phyloP scores from a whole-genome alignment of 2,797 vertebrate genomes.

The Accipiter minullus region DNA sequence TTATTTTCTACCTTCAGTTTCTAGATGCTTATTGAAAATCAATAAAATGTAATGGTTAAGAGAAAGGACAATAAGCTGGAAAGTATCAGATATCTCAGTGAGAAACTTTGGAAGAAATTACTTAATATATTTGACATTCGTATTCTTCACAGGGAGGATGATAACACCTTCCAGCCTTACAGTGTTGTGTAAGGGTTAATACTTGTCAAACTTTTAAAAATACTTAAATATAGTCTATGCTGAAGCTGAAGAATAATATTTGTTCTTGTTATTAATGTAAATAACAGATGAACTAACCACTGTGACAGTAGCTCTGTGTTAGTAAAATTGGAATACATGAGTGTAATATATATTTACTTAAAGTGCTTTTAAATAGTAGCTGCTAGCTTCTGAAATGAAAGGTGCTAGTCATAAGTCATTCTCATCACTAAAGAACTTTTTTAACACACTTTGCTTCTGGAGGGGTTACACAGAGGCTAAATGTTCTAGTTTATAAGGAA shows the following conservation, averaged over 20 bases:
- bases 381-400: background rate
- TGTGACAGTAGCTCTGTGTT: background rate
- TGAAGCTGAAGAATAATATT: background rate
- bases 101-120: background rate
- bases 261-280: background rate
- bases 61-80: background rate
- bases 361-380: background rate
- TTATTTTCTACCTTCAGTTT: background rate
- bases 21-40: background rate
- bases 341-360: background rate
- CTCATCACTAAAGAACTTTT: background rate
- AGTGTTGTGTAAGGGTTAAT: background rate
- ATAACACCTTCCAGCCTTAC: background rate
- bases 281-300: background rate
- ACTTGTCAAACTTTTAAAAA: background rate
- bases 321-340: background rate
- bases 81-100: background rate
- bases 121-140: background rate
- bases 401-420: background rate
- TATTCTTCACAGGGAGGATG: background rate
- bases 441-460: background rate
- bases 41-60: background rate
- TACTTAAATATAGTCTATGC: background rate
- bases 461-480: background rate
- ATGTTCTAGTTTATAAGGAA: background rate